phyloP scores from a whole-genome alignment of 1,140 invertebrate genomes.

The Mamestra configurata region DNA sequence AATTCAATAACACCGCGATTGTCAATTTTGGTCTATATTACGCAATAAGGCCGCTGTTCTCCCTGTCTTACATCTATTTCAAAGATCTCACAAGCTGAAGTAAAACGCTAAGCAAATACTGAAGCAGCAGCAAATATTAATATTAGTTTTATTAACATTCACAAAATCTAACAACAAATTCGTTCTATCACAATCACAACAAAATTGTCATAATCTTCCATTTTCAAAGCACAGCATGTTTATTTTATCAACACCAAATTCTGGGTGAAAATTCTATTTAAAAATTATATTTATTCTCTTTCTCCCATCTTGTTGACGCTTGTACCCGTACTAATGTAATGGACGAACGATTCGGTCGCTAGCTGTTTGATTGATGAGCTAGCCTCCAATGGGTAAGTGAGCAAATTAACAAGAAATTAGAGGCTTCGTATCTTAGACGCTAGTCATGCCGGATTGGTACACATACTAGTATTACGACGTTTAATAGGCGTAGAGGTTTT shows the following conservation, averaged over 20 bases:
- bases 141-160: constrained; percentile 19
- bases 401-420: constrained; percentile 70
- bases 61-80: constrained; percentile 19
- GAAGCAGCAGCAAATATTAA: constrained; percentile 3
- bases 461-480: constrained; percentile 37
- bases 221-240: constrained; percentile 80
- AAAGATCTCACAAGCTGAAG: constrained; percentile 22
- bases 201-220: constrained; percentile 57
- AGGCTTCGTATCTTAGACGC: constrained; percentile 69
- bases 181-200: constrained; percentile 42
- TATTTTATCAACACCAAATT: constrained; percentile 67
- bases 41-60: not conserved
- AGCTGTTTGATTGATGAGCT: constrained; percentile 96
- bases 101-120: constrained; percentile 24
- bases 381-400: constrained; percentile 94
- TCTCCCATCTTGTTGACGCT: constrained; percentile 89
- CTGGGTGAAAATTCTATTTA: constrained; percentile 74
- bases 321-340: constrained; percentile 86
- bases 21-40: not conserved
- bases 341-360: constrained; percentile 86
- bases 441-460: constrained; percentile 48
- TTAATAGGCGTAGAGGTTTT: constrained; percentile 35
- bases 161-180: not conserved
- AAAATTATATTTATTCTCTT: constrained; percentile 86
- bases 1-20: no score